These are phyloP conservation scores for Phyllopteryx taeniolatus DNA, from an alignment of 2,113 vertebrate genomes.

Conservation along the genomic window DNA sequence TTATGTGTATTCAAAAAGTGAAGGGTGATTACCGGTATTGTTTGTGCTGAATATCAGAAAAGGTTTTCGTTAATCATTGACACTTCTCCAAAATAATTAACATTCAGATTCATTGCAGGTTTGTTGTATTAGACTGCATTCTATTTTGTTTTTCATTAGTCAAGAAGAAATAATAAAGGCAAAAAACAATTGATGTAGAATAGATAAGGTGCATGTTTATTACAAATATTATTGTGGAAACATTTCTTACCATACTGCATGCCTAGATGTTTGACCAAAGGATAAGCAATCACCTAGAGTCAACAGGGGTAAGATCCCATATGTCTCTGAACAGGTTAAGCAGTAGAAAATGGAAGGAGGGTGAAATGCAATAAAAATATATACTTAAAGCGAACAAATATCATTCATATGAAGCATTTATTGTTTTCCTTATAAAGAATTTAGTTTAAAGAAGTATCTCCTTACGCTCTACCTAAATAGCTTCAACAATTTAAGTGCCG, in stretches of 20 bases:
- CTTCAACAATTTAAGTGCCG: neutral
- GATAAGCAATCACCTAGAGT: neutral
- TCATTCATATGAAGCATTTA: neutral
- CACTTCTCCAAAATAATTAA: neutral
- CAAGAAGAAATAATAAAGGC: neutral
- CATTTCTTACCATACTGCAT: neutral
- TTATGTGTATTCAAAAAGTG: neutral
- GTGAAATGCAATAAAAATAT: slow-evolving; percentile 10
- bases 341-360: neutral
- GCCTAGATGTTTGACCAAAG: slow-evolving; percentile 14
- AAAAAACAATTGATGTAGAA: neutral
- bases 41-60: neutral
- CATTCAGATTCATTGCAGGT: neutral
- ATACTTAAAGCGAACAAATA: neutral
- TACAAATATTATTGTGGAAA: slow-evolving; percentile 12
- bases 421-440: neutral
- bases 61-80: neutral
- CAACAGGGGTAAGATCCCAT: neutral
- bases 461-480: neutral
- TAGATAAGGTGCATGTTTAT: slow-evolving; percentile 24
- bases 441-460: neutral
- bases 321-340: neutral
- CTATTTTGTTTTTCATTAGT: neutral
- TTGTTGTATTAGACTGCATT: neutral
- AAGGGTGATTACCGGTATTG: neutral